Evolutionary conservation across 2,888 invertebrate genomes (phyloP), one percentile per base, ranked within the genome.

Genomic region (Synanthedon andrenaeformis): DNA sequence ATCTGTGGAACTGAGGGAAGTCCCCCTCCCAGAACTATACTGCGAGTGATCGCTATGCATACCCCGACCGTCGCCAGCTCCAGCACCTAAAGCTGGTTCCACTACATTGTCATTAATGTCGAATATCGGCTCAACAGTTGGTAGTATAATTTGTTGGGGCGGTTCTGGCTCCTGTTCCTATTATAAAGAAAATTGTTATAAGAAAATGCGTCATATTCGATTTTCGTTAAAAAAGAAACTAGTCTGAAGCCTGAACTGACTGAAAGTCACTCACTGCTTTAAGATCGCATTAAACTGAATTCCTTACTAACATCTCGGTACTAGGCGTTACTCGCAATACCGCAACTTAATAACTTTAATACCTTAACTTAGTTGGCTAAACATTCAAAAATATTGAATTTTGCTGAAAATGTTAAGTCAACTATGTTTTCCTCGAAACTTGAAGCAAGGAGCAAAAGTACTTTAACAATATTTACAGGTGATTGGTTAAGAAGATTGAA

Each of bases 61-160:
- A 3, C 88, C 87, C 13, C 76, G 65, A 0, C 88, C 87, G 55
- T 87, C 88, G 0, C 87, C 87, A 2, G 85, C 86, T 2, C 86
- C 86, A 1, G 82, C 78, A 1, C 73, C 72, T 0, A 65, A 64
- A 0, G 74, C 59, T 0, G 61, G 66, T 41, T 76, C 81, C 41
- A 72, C 52, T 1, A 64, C 55, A 58, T 82, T 81, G 3, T 75
- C 79, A 53, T 82, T 82, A 19, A 61, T 58, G 42, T 85, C 85
- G 52, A 69, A 75, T 51, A 66, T 57, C 41, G 73, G 71, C 19
- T 74, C 76, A 2, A 64, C 10, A 63, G 41, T 2, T 3, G 63
- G 64, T 10, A 65, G 12, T 8, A 55, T 63, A 57, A 52, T 8
- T 53, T 55, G 59, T 23, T 49, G 59, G n/a, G 62, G 49, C 49